Percentiles rank a stretch among this genome's conserved stretches.
Evolutionary conservation across 2,113 vertebrate genomes (phyloP).

Genomic region (Syngnathoides biaculeatus): DNA sequence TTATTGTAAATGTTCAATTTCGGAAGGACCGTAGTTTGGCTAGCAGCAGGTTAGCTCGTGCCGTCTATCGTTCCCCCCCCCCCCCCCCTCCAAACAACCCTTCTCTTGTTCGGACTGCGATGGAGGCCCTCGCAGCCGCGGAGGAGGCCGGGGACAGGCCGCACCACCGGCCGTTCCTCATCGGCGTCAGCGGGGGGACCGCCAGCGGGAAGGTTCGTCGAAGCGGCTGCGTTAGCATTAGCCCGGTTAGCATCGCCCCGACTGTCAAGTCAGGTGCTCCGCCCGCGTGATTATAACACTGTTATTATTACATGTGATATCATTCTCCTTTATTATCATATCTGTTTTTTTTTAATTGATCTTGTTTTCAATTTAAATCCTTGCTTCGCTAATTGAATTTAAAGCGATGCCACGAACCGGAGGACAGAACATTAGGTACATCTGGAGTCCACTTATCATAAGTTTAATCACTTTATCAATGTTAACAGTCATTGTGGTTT

Average conservation of each 20-base stretch:
- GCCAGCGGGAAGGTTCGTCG: slow-evolving; percentile 86
- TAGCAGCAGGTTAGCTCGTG: background rate
- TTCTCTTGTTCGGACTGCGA: slow-evolving; percentile 25
- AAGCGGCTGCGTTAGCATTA: background rate
- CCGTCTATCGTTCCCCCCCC: background rate
- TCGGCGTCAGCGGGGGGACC: slow-evolving; percentile 91
- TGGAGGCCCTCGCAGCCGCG: slow-evolving; percentile 65
- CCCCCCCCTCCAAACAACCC: too few relatives aligned
- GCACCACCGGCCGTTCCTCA: slow-evolving; percentile 83
- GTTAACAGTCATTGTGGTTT: too few relatives aligned
- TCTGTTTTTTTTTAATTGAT: background rate
- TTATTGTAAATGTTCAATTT: too few relatives aligned
- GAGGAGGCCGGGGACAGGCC: slow-evolving; percentile 73
- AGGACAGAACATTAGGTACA: background rate
- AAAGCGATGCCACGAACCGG: background rate
- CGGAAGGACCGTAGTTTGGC: background rate
- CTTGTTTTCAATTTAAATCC: background rate
- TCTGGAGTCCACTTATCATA: too few relatives aligned
- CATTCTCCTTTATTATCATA: background rate
- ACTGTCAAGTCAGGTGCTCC: slow-evolving; percentile 26
- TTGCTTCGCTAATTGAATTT: background rate
- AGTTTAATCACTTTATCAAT: too few relatives aligned
- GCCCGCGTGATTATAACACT: slow-evolving; percentile 3
- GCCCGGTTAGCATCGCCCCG: background rate
- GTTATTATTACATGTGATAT: background rate